Percentiles rank a stretch among this genome's conserved stretches.
Evolutionary conservation across 2,888 invertebrate species (phyloP).

Genomic region (Agriopis aurantiaria): DNA sequence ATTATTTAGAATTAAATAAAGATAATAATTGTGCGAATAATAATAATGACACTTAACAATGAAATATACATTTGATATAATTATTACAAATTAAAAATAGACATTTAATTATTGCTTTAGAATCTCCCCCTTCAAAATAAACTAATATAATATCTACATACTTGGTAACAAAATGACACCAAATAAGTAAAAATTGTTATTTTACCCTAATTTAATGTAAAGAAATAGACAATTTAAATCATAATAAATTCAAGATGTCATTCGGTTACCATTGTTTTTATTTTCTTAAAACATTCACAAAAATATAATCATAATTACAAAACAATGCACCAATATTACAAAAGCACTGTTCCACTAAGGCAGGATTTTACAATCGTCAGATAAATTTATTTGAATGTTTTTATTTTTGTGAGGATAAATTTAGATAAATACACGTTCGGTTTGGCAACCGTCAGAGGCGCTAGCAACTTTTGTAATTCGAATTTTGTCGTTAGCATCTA

Average conservation of each 20-base stretch:
- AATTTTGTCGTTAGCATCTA: too few relatives aligned
- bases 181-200: not conserved
- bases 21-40: conserved; percentile 68
- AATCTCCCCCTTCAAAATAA: conserved; percentile 60
- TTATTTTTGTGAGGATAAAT: not conserved
- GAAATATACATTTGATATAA: conserved; percentile 60
- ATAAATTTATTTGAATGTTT: not conserved
- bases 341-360: conserved; percentile 52
- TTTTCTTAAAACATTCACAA: not conserved
- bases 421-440: too few relatives aligned
- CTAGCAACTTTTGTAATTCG: too few relatives aligned
- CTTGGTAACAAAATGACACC: conserved; percentile 18
- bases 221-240: not conserved
- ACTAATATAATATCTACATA: conserved; percentile 37
- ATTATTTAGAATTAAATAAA: conserved; percentile 40
- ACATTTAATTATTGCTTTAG: conserved; percentile 73
- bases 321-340: conserved; percentile 62
- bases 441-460: too few relatives aligned
- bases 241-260: conserved; percentile 1
- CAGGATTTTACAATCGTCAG: not conserved
- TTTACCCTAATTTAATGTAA: conserved; percentile 1
- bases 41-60: conserved; percentile 51
- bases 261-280: not conserved
- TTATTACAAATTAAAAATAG: conserved; percentile 64
- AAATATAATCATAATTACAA: conserved; percentile 44